Conservation (phyloP, 2,113 vertebrate genomes). For the Syrrhaptes paradoxus region DNA sequence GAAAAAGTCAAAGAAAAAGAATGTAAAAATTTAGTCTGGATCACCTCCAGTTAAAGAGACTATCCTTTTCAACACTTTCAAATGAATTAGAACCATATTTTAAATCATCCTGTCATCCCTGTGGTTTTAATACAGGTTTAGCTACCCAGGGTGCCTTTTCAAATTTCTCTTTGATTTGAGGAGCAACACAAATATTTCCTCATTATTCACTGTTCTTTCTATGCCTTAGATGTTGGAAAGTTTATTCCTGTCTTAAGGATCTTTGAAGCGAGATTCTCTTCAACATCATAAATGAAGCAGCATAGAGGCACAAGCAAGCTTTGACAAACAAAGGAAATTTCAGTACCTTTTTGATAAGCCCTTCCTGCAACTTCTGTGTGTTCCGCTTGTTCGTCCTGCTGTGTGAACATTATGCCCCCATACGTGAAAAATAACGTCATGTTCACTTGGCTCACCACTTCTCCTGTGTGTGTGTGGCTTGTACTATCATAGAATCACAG, state of each 20-base stretch:
- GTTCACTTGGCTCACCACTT: background rate
- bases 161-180: constrained; percentile 65
- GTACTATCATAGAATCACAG: background rate
- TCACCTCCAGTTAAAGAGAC: constrained; percentile 6
- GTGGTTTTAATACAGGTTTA: constrained; percentile 46
- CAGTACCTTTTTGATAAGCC: constrained; percentile 12
- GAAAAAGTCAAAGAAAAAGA: background rate
- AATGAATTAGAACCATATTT: background rate
- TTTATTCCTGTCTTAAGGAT: background rate
- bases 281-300: constrained; percentile 7
- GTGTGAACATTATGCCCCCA: background rate
- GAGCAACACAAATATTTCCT: constrained; percentile 62
- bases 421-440: background rate
- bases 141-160: constrained; percentile 30
- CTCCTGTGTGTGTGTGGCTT: background rate
- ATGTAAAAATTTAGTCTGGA: background rate
- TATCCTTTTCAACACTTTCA: constrained; percentile 18
- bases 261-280: constrained; percentile 53
- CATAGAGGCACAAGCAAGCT: background rate
- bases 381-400: background rate
- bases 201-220: constrained; percentile 46
- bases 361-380: background rate
- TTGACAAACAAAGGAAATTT: constrained; percentile 31
- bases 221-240: constrained; percentile 19
- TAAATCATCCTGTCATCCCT: constrained; percentile 54